Conservation (phyloP, 2,888 invertebrate genomes). For the Trissoscelio sp. region DNA sequence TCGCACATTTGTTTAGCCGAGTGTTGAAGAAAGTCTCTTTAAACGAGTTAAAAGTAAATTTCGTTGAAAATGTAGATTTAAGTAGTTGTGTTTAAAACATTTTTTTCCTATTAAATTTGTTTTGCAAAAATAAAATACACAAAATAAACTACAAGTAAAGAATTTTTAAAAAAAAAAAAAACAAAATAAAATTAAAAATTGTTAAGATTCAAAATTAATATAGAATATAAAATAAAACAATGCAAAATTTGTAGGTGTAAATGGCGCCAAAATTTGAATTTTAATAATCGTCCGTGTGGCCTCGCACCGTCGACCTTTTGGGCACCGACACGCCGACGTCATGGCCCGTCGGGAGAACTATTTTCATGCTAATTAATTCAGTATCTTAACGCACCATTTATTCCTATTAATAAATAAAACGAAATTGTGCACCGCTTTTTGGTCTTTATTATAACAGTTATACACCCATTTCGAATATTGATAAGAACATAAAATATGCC, state of each 20-base stretch:
- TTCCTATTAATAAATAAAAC: constrained; percentile 57
- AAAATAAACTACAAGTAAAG: too few relatives aligned
- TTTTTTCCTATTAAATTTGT: too few relatives aligned
- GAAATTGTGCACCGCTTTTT: constrained; percentile 35
- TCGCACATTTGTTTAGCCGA: too few relatives aligned
- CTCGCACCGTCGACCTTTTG: constrained; percentile 61
- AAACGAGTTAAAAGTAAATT: too few relatives aligned
- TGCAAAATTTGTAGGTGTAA: constrained; percentile 52
- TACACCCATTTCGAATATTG: constrained; percentile 31
- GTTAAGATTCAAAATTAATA: too few relatives aligned
- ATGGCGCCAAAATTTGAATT: constrained; percentile 54
- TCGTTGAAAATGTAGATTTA: too few relatives aligned
- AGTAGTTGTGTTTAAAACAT: too few relatives aligned
- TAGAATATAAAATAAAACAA: too few relatives aligned
- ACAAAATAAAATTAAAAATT: too few relatives aligned
- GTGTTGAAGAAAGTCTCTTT: too few relatives aligned
- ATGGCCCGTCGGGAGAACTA: constrained; percentile 51
- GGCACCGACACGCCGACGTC: constrained; percentile 60
- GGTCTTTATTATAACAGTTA: constrained; percentile 37
- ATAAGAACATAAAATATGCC: constrained; percentile 30
- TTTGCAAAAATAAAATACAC: too few relatives aligned
- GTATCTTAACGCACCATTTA: constrained; percentile 48
- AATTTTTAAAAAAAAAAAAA: not conserved
- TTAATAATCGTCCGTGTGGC: constrained; percentile 52
- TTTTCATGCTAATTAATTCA: constrained; percentile 64